These are phyloP conservation scores for Hemicrepidius hirtus DNA, from an alignment of 2,888 invertebrate genomes.

Conservation along the genomic window DNA sequence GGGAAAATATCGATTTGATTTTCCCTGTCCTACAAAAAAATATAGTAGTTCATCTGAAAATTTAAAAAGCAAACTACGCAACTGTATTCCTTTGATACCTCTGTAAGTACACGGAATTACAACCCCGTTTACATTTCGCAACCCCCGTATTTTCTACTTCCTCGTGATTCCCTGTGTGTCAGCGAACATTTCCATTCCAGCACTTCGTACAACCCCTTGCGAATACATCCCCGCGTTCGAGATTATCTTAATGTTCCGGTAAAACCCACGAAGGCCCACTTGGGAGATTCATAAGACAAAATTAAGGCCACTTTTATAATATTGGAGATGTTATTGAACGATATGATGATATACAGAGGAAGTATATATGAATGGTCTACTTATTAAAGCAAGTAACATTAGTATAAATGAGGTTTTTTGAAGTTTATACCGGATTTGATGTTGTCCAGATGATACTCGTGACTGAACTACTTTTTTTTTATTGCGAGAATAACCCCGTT, in stretches of 20 bases:
- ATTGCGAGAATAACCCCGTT: not conserved
- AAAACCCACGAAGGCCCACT: constrained; percentile 1
- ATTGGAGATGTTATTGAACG: not conserved
- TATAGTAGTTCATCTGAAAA: too few species aligned
- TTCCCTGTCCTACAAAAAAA: too few species aligned
- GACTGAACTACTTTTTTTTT: not conserved
- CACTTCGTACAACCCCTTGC: constrained; percentile 15
- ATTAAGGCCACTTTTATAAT: constrained; percentile 6
- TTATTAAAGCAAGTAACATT: not conserved
- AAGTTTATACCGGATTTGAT: constrained; percentile 8
- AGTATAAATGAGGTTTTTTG: constrained; percentile 1
- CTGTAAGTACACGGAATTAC: constrained; percentile 4
- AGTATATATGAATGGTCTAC: constrained; percentile 1
- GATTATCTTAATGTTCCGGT: constrained; percentile 22
- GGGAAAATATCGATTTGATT: too few species aligned
- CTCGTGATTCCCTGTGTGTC: constrained; percentile 1
- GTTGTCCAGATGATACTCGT: not conserved
- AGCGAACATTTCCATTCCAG: not conserved
- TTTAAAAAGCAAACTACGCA: too few species aligned
- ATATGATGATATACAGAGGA: not conserved
- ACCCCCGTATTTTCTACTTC: not conserved
- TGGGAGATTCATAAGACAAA: not conserved
- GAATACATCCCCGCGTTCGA: not conserved
- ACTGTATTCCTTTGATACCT: too few species aligned
- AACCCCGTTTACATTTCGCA: not conserved